Evolutionary conservation across 2,888 invertebrate genomes (phyloP).

Genomic region (Tenthredo notha): DNA sequence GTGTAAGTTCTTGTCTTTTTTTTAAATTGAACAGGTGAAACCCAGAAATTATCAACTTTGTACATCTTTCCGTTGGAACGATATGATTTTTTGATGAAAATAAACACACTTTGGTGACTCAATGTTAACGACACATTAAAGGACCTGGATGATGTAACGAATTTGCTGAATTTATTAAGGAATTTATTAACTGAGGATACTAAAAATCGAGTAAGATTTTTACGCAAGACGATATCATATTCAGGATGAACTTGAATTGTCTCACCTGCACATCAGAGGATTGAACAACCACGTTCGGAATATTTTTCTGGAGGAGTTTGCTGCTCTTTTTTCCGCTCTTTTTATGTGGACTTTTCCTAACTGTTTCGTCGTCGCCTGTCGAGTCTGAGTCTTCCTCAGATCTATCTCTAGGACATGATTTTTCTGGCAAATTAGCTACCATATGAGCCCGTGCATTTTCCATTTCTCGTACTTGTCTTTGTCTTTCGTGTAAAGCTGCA

Average conservation of each 20-base stretch:
- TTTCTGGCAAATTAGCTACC: constrained; percentile 71
- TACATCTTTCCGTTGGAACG: background rate
- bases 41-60: background rate
- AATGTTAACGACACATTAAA: background rate
- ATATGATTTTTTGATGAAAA: background rate
- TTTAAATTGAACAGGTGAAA: background rate
- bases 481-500: constrained; percentile 65
- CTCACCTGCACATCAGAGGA: constrained; percentile 43
- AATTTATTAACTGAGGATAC: no score
- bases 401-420: constrained; percentile 15
- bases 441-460: constrained; percentile 79
- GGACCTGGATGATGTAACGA: background rate
- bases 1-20: background rate
- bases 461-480: constrained; percentile 75
- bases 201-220: background rate
- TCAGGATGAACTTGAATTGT: background rate
- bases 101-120: background rate
- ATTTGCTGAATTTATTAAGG: no score
- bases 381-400: constrained; percentile 33
- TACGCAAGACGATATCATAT: background rate
- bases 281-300: constrained; percentile 33
- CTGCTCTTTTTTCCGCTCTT: constrained; percentile 15
- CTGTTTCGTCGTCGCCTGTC: constrained; percentile 17
- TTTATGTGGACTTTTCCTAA: constrained; percentile 38
- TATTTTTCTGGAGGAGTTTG: background rate